Evolutionary conservation across 1,140 invertebrate genomes (phyloP).

Genomic region (Microplitis demolitor): DNA sequence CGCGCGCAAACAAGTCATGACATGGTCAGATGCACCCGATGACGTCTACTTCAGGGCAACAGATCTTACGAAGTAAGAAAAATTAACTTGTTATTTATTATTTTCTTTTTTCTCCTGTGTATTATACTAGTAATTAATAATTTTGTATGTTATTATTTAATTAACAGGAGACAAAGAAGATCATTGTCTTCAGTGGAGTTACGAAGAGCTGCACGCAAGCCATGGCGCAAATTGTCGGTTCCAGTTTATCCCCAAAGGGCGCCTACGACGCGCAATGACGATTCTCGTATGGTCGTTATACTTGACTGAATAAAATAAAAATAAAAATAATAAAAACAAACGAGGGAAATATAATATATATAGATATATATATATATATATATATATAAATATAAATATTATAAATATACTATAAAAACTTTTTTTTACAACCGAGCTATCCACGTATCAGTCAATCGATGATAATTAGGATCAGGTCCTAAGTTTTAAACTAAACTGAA

Average conservation of each 20-base stretch:
- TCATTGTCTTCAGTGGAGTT: conserved; percentile 80
- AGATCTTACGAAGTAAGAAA: conserved; percentile 83
- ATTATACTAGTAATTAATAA: no score
- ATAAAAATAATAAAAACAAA: neutral
- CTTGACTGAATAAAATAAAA: conserved; percentile 66
- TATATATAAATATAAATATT: neutral
- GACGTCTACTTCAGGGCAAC: conserved; percentile 95
- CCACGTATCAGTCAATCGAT: conserved; percentile 1
- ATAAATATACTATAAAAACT: neutral
- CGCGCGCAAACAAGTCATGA: conserved; percentile 87
- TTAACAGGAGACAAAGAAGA: conserved; percentile 79
- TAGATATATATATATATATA: neutral
- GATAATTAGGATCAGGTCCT: neutral
- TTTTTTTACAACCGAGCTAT: conserved; percentile 1
- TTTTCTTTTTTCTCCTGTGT: neutral
- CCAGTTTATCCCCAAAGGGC: conserved; percentile 54
- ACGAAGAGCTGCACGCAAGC: conserved; percentile 86
- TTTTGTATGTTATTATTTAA: conserved; percentile 32
- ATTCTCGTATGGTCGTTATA: conserved; percentile 70
- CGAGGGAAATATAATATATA: neutral
- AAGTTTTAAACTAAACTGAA: neutral
- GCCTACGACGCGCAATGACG: conserved; percentile 25
- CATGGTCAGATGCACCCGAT: conserved; percentile 97
- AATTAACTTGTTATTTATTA: neutral
- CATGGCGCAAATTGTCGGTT: conserved; percentile 75